Evolutionary conservation across 2,888 invertebrate genomes (phyloP), one percentile per base, ranked within the genome.

Genomic region (Spisula solida): DNA sequence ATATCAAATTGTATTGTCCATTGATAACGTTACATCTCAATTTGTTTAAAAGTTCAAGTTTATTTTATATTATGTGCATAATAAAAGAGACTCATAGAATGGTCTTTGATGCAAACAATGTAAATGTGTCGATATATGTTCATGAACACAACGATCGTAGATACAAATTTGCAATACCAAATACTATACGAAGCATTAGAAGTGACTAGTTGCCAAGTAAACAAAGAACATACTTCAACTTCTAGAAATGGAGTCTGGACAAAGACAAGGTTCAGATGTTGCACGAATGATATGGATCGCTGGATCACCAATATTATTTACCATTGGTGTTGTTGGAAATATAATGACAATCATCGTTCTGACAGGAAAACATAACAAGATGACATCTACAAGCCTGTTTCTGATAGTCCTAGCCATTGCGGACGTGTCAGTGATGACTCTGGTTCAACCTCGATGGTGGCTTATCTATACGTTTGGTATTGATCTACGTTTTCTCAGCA

Each of bases 381-480:
- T 60, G 41, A 56, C 87, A 12, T 87, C 87, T 6, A 79, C 87
- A n/a, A 79, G 70, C 1, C n/a, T 87, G 6, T 87, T 79, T 20
- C 79, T 87, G 5, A 82, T 78, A 18, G 25, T 31, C 0, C 14
- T 87, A 51, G 83, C 87, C 14, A 29, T 82, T 14, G 56, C 87
- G 16, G 87, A 87, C n/a, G 20, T 83, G 29, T 0, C 79, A 16
- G 79, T 87, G 6, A 79, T 87, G 82, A 10, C 41, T 0, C 29
- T 82, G 18, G n/a, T 48, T 0, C 47, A 82, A 60, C 87, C 87
- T 20, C 75, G 87, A 79, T 87, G 87, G 87, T 87, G 87, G 87
- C 16, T 87, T 0, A 87, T 87, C 25, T 82, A 87, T 34, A 25
- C 82, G n/a, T 87, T 82, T 79, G 87, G 82, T 0, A n/a, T 79